phyloP scores from a whole-genome alignment of 2,797 vertebrate genomes.

The Pteronotus mesoamericanus region DNA sequence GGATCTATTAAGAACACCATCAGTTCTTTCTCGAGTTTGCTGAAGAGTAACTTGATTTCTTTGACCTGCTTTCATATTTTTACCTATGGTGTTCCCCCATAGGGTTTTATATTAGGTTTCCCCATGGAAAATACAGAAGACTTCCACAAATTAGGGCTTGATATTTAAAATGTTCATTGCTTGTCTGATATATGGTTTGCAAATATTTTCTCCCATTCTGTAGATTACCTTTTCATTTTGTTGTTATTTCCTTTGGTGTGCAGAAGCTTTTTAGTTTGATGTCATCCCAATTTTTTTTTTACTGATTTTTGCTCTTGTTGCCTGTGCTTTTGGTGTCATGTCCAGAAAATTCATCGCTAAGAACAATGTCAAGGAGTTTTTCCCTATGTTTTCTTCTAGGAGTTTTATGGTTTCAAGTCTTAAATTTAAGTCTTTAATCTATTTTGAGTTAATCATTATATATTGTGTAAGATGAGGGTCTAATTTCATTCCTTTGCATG shows the following conservation, averaged over 20 bases:
- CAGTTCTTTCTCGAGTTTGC: neutral
- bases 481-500: neutral
- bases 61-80: neutral
- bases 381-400: neutral
- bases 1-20: neutral
- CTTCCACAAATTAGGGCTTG: neutral
- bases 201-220: neutral
- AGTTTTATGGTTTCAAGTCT: neutral
- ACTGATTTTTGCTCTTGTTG: neutral
- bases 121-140: neutral
- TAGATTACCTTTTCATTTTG: neutral
- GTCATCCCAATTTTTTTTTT: neutral
- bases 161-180: neutral
- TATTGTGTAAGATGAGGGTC: neutral
- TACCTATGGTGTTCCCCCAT: neutral
- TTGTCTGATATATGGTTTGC: neutral
- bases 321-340: neutral
- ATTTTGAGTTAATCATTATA: neutral
- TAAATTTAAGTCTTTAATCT: neutral
- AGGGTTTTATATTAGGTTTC: neutral
- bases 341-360: neutral
- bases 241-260: neutral
- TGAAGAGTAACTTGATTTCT: slow-evolving; percentile 9
- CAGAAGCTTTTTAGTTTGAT: neutral
- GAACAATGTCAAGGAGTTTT: neutral